Evolutionary conservation across 2,888 invertebrate genomes (phyloP), one percentile per base, ranked within the genome.

Genomic region (Saturnia pavonia): DNA sequence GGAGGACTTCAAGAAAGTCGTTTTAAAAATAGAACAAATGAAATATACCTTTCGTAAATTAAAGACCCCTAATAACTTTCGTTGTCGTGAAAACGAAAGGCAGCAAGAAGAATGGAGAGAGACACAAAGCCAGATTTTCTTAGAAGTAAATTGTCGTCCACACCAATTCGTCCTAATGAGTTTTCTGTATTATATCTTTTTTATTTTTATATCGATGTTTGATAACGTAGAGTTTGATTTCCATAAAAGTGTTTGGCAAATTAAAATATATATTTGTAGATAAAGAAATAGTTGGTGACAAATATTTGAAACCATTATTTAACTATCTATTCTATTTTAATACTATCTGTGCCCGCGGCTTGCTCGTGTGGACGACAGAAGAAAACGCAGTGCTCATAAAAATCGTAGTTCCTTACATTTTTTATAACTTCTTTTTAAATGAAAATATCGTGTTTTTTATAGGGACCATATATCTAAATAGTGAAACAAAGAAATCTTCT

Each of bases 131-230:
- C 34, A 65, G 65, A 40, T 65, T 65, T 40, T 65, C 65, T 65
- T 65, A 65, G 40, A 65, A 65, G 34, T 65, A 65, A 65, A 65
- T 65, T 65, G 19, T 60, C 65, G 65, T 40, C 19, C 40, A n/a
- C 34, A 40, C 19, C 65, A 65, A 65, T 65, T 40, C n/a, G 40
- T 40, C n/a, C 11, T 65, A 65, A 65, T 65, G 65, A 65, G 65
- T 65, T 65, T 40, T 65, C 65, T 4, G 65, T 65, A 34, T 65
- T 40, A 65, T 65, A 40, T 9, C 19, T 65, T 65, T n/a, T n/a
- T n/a, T 1, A 65, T 65, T 40, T 65, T 65, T 40, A 48, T 16
- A 48, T 48, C 16, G 48, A 45, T 45, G 45, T 45, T 12, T 22
- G n/a, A 54, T 9, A 54, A 22, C 54, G 54, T 22, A 54, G 1